Evolutionary conservation across 2,113 vertebrate genomes (phyloP).

Genomic region (Odocoileus hemionus): DNA sequence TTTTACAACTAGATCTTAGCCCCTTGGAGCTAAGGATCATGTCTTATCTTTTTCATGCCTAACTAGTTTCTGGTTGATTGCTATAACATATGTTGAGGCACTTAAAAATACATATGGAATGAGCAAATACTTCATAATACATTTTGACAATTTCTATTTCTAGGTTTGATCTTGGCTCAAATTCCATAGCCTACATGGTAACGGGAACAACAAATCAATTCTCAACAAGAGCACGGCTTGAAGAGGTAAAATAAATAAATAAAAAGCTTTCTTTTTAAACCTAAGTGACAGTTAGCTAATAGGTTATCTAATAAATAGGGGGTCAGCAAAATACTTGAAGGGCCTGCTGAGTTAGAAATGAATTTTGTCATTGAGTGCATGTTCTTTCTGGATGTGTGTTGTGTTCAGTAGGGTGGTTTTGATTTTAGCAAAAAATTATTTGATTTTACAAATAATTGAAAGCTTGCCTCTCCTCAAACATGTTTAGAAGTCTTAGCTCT

Average conservation of each 20-base stretch:
- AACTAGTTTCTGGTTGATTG: not conserved
- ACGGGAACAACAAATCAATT: constrained; percentile 85
- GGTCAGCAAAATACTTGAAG: not conserved
- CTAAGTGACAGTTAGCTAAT: not conserved
- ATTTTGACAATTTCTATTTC: not conserved
- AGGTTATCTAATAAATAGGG: not conserved
- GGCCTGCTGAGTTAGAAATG: not conserved
- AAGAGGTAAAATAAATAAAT: constrained; percentile 80
- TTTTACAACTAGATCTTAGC: not conserved
- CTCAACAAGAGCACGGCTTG: constrained; percentile 85
- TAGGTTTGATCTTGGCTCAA: constrained; percentile 91
- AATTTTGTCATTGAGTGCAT: not conserved
- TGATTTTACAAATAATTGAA: not conserved
- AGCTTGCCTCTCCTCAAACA: not conserved
- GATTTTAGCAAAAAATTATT: not conserved
- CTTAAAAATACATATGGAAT: not conserved
- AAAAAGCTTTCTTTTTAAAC: not conserved
- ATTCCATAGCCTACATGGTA: constrained; percentile 81
- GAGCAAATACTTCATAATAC: not conserved
- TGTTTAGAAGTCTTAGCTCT: not conserved
- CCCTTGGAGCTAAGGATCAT: not conserved
- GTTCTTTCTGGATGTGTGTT: not conserved
- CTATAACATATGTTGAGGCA: not conserved
- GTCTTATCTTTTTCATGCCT: not conserved
- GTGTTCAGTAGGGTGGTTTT: not conserved